Evolutionary conservation across 2,113 vertebrate genomes (phyloP).

Genomic region (Periophthalmus modestus): DNA sequence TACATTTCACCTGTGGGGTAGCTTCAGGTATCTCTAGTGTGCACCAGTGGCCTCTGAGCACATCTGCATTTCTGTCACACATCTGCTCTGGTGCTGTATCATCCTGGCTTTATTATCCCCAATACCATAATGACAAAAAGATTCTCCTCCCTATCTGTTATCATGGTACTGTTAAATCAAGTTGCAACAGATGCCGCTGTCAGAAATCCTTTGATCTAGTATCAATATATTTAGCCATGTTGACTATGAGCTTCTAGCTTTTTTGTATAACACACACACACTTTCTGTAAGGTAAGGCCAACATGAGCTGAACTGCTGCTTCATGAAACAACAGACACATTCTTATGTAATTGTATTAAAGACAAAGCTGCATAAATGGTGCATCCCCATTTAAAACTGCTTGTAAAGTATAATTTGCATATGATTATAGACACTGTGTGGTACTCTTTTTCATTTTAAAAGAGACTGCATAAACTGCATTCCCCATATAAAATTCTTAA

Average conservation of each 20-base stretch:
- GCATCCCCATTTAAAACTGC: background rate
- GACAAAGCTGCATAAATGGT: constrained; percentile 36
- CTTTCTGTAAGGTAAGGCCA: constrained; percentile 27
- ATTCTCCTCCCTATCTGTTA: constrained; percentile 5
- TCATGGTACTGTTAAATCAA: constrained; percentile 7
- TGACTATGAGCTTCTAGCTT: constrained; percentile 19
- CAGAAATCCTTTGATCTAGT: background rate
- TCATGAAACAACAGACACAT: constrained; percentile 28
- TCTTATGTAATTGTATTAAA: constrained; percentile 19
- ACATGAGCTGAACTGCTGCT: constrained; percentile 20
- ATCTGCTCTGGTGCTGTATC: background rate
- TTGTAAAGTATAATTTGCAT: background rate
- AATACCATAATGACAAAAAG: constrained; percentile 17
- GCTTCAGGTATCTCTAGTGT: constrained; percentile 19
- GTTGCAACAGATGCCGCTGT: constrained; percentile 4
- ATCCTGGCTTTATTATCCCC: constrained; percentile 9
- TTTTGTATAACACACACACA: constrained; percentile 2
- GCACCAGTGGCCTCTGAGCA: constrained; percentile 19
- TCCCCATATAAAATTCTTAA: background rate
- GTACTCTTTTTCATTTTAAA: background rate
- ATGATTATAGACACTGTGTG: constrained; percentile 1
- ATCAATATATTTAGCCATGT: constrained; percentile 7
- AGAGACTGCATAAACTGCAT: background rate
- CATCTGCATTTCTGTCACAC: background rate
- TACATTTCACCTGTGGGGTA: constrained; percentile 40